Evolutionary conservation across 2,888 invertebrate species (phyloP), one percentile per base, ranked within the genome.

Genomic region (Anthrax anthrax): DNA sequence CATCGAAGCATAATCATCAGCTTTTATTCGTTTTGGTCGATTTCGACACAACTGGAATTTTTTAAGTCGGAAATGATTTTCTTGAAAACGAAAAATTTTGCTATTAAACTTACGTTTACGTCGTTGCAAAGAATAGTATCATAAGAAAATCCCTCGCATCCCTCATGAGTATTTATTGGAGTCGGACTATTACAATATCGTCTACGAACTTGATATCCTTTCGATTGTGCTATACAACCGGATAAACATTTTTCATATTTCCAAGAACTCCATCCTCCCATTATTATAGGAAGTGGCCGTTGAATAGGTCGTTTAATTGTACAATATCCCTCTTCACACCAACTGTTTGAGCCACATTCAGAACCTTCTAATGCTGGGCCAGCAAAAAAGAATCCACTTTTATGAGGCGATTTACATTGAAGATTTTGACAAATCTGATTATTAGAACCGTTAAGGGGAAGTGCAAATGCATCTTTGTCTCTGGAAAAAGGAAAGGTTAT

Each of bases 281-380:
- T 64, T 14, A 61, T 58, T 12, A 60, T 56, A 47, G 63, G 64
- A n/a, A 60, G 57, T 3, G 69, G 67, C 51, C 52, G 55, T 4
- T 62, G 55, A 1, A 55, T 55, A 4, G 62, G 57, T 17, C 42
- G 37, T 46, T 53, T 53, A n/a, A 65, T 63, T 14, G 76, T 70
- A 56, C 81, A 82, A 44, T 72, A 71, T 2, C 81, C 81, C 16
- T 78, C 78, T 63, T 75, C 74, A 60, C 81, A 82, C 74, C 79
- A 78, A 78, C 72, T 77, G 48, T 70, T 70, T 0, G 63, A 61
- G 12, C 81, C 84, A 60, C 87, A 88, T 18, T 74, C 64, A 1
- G 86, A 87, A 39, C 87, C 87, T 50, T 86, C 84, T 29, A 88
- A 65, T n/a, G 87, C 87, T 0, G 87, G 87, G 1, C 86, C 86